Conservation (phyloP, 2,797 vertebrate species). For the Aselliscus stoliczkanus region DNA sequence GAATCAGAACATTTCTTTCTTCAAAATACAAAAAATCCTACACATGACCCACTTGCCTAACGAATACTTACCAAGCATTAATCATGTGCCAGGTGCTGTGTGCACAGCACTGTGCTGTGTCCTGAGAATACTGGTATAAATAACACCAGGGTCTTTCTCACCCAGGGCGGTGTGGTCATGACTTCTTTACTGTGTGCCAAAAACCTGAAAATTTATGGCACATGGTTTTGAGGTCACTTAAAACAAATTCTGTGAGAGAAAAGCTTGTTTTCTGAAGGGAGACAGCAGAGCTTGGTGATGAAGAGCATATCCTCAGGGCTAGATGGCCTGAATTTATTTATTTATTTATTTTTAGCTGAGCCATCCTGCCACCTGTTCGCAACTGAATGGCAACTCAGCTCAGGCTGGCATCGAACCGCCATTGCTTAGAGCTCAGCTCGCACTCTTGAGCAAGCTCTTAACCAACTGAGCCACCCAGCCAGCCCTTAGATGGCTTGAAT, state of each 20-base stretch:
- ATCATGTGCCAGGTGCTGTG: neutral
- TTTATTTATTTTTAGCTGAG: no score
- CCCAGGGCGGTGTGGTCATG: neutral
- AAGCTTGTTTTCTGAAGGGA: neutral
- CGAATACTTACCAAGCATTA: neutral
- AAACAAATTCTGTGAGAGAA: neutral
- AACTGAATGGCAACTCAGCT: no score
- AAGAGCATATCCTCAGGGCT: neutral
- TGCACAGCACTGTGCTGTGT: neutral
- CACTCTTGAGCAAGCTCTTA: no score
- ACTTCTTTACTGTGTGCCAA: neutral
- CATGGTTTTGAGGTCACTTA: neutral
- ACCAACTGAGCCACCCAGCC: no score
- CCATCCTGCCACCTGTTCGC: no score
- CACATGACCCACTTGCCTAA: neutral
- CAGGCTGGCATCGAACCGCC: no score
- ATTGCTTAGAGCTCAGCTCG: no score
- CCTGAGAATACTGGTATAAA: neutral
- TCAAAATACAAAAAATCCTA: neutral
- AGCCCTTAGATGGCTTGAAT: neutral
- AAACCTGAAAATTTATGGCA: neutral
- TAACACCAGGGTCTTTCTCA: neutral
- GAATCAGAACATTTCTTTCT: neutral
- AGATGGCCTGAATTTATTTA: neutral
- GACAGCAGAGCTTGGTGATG: neutral